These are phyloP conservation scores for Steinernema scapterisci DNA, from an alignment of 2,888 invertebrate species.

Conservation along the genomic window DNA sequence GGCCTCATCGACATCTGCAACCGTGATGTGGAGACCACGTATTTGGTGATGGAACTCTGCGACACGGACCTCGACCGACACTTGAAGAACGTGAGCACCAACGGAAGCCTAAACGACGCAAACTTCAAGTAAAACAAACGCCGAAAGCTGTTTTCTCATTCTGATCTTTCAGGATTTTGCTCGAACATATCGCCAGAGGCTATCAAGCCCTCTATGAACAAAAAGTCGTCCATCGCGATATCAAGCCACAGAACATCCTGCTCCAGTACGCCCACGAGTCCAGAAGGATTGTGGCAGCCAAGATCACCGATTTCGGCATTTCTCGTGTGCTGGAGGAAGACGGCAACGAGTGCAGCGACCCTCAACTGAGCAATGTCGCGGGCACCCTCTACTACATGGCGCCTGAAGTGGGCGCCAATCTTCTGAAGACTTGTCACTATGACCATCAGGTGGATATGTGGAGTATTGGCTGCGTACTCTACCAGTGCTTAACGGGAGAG, in stretches of 20 bases:
- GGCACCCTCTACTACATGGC: conserved; percentile 65
- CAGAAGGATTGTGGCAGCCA: conserved; percentile 50
- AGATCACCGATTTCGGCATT: conserved; percentile 66
- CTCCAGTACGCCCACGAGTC: conserved; percentile 47
- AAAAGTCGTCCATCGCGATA: conserved; percentile 64
- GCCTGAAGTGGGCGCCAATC: conserved; percentile 66
- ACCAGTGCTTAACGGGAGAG: conserved; percentile 62
- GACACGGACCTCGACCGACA: conserved; percentile 62
- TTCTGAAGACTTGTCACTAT: conserved; percentile 57
- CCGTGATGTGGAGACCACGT: conserved; percentile 51
- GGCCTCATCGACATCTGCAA: conserved; percentile 63
- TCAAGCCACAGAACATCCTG: conserved; percentile 67
- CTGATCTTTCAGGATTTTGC: conserved; percentile 49
- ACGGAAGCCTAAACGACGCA: conserved; percentile 49
- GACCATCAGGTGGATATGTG: conserved; percentile 65
- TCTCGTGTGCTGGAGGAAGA: conserved; percentile 57
- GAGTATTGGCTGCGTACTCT: conserved; percentile 66
- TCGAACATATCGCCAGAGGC: conserved; percentile 63
- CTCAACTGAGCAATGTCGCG: conserved; percentile 62
- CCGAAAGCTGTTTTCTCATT: background rate
- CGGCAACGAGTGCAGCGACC: conserved; percentile 34
- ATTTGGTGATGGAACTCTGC: conserved; percentile 64
- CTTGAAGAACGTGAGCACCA: conserved; percentile 47
- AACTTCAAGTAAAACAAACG: conserved; percentile 54
- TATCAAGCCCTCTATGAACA: conserved; percentile 62